Evolutionary conservation across 2,113 vertebrate species (phyloP), one percentile per base, ranked within the genome.

Genomic region (Calonectris borealis): DNA sequence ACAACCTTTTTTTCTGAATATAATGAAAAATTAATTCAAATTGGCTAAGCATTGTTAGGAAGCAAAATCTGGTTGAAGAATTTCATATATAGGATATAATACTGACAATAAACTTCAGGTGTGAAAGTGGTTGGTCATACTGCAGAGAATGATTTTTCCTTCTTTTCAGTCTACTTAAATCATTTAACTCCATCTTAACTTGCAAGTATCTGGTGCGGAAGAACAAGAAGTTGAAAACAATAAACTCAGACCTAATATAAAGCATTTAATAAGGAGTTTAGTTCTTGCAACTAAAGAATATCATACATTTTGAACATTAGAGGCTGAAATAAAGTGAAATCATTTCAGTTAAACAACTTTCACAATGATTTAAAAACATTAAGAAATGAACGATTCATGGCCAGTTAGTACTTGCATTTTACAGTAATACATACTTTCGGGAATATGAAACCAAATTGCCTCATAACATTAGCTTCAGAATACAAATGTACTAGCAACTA

Each of bases 1-100:
- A 46, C 38, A 68, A 49, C 40, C n/a, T 77, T 87, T 84, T 52
- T 64, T 86, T 71, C 62, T 62, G 76, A 78, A 32, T 64, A 32
- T 60, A 62, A 96, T 95, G 71, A 95, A 95, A 97, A 93, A 91
- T 86, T 93, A 86, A 86, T 96, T 91, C 48, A 69, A 85, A 95
- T 88, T 81, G 36, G 16, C 49, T 81, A 73, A 88, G 26, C 24
- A 62, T 40, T 69, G 11, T 83, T 91, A 64, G 52, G 60, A 96
- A 69, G 20, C 54, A 66, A 92, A 72, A 81, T 79, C 26, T 55
- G 16, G 5, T 61, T 87, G 55, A 90, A 55, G 51, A 88, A 62
- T 71, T 65, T 90, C 78, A 51, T 73, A 32, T 79, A 21, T 27
- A 58, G 38, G 54, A 85, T 38, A 78, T 54, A 94, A 68, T 42